phyloP scores from a whole-genome alignment of 2,113 vertebrate genomes.

The Daubentonia madagascariensis region DNA sequence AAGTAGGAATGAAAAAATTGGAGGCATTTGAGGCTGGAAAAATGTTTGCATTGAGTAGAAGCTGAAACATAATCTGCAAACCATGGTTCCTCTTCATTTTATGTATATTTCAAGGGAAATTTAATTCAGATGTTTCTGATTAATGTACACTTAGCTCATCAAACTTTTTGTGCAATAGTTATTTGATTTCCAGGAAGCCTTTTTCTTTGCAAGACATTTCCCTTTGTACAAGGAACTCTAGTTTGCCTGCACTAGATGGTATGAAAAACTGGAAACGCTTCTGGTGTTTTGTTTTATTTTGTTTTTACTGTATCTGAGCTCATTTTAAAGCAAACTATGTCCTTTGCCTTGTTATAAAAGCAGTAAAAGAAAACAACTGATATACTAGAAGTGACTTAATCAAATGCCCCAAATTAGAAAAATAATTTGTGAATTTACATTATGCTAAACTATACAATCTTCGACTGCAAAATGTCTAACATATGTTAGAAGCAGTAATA shows the following conservation, averaged over 20 bases:
- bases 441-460: slow-evolving; percentile 12
- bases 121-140: slow-evolving; percentile 78
- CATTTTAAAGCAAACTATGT: not conserved
- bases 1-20: slow-evolving; percentile 47
- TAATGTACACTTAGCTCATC: slow-evolving; percentile 72
- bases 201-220: slow-evolving; percentile 53
- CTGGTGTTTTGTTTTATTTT: not conserved
- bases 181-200: slow-evolving; percentile 65
- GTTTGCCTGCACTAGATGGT: not conserved
- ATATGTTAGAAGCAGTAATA: slow-evolving; percentile 50
- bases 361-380: not conserved
- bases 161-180: slow-evolving; percentile 59
- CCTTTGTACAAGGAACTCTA: slow-evolving; percentile 29
- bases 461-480: slow-evolving; percentile 61
- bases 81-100: slow-evolving; percentile 74
- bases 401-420: slow-evolving; percentile 51
- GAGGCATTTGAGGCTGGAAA: slow-evolving; percentile 56
- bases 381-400: slow-evolving; percentile 50
- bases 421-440: slow-evolving; percentile 60
- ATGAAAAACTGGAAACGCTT: slow-evolving; percentile 33
- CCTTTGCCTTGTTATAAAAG: not conserved
- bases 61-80: slow-evolving; percentile 74
- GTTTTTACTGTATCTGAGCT: not conserved
- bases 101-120: slow-evolving; percentile 77
- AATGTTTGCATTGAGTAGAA: slow-evolving; percentile 64